These are phyloP conservation scores for Diadophis punctatus DNA, from an alignment of 2,113 vertebrate species.

Conservation along the genomic window DNA sequence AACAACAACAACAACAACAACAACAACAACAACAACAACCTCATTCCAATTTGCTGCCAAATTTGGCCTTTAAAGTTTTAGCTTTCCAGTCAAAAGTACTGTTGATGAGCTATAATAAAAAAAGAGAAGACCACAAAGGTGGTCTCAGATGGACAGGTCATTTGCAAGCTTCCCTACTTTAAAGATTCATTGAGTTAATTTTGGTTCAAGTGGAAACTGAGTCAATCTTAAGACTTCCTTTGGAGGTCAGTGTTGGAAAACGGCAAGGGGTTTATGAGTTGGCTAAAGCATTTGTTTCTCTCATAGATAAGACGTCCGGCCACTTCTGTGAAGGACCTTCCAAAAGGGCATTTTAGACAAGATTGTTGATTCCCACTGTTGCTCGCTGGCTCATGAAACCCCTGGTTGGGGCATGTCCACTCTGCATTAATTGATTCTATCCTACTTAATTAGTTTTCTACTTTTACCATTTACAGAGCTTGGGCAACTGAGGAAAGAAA, in stretches of 20 bases:
- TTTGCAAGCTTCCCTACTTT: not conserved
- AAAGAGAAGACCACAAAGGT: not conserved
- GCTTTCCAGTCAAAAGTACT: not conserved
- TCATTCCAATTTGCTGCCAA: not conserved
- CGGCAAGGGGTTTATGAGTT: constrained; percentile 1
- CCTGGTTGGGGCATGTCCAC: constrained; percentile 3
- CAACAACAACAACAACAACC: not conserved
- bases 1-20: no score
- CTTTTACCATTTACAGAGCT: constrained; percentile 18
- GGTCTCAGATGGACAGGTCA: not conserved
- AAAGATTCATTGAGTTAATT: not conserved
- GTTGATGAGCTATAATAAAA: not conserved
- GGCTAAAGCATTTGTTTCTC: not conserved
- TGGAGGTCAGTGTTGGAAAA: not conserved
- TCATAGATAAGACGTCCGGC: not conserved
- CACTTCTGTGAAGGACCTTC: constrained; percentile 15
- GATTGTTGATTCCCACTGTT: constrained; percentile 24
- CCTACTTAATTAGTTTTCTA: constrained; percentile 13
- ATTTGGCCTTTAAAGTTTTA: not conserved
- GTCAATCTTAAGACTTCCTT: not conserved
- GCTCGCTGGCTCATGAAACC: constrained; percentile 24
- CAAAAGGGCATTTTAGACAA: constrained; percentile 6
- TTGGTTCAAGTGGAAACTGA: not conserved
- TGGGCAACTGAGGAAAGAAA: not conserved
- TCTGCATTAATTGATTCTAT: constrained; percentile 22